A percentile compares a stretch with the other conserved stretches of the same genome.
phyloP scores from a whole-genome alignment of 2,113 vertebrate genomes.

The Uropsilus gracilis region DNA sequence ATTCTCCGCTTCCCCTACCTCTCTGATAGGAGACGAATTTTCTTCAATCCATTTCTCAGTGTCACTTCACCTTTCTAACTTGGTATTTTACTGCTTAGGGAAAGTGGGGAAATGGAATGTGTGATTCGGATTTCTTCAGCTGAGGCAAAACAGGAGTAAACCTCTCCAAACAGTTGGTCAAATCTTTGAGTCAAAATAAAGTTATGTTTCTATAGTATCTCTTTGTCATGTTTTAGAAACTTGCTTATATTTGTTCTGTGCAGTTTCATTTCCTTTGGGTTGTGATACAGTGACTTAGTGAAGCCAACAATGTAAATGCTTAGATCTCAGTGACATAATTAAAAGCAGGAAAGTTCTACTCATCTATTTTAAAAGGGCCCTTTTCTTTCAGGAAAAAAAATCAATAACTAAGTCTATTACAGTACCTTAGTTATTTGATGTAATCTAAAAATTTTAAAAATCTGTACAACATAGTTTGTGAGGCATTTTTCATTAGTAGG shows the following conservation, averaged over 20 bases:
- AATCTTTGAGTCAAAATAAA: conserved; percentile 35
- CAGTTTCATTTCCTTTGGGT: neutral
- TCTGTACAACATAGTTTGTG: neutral
- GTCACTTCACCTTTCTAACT: conserved; percentile 12
- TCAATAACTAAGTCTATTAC: neutral
- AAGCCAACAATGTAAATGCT: conserved; percentile 8
- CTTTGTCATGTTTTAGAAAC: conserved; percentile 3
- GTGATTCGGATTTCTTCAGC: conserved; percentile 8
- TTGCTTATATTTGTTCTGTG: conserved; percentile 31
- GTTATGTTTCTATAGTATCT: neutral
- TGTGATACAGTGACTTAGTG: neutral
- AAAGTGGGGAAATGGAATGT: conserved; percentile 1
- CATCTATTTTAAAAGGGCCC: neutral
- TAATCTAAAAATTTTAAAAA: neutral
- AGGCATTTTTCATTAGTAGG: neutral
- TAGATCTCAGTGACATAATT: conserved; percentile 18
- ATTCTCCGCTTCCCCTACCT: neutral
- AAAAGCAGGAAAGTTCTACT: neutral
- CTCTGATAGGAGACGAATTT: neutral
- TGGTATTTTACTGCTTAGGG: conserved; percentile 31
- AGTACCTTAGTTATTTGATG: conserved; percentile 20
- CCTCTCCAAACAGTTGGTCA: conserved; percentile 8
- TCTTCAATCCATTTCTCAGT: neutral
- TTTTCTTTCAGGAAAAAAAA: neutral
- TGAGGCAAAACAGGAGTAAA: conserved; percentile 5